Conservation (phyloP, 1,140 invertebrate species). For the Sesamia nonagrioides region DNA sequence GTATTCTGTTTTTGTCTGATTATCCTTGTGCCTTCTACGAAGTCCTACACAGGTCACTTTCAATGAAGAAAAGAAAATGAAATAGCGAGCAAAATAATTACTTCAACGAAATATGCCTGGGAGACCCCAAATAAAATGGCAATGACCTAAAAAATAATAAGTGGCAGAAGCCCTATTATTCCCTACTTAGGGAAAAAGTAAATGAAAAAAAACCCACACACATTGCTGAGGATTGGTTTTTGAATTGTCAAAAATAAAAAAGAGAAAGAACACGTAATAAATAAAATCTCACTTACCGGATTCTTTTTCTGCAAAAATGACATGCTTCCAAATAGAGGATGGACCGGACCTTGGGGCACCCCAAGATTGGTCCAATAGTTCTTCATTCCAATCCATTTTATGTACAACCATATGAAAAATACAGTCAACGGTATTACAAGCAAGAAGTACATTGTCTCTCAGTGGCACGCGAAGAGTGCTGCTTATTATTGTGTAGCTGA, state of each 20-base stretch:
- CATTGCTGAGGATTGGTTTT: too few species aligned
- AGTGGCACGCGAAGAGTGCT: neutral
- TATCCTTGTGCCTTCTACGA: too few species aligned
- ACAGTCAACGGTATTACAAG: neutral
- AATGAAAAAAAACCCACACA: neutral
- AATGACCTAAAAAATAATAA: too few species aligned
- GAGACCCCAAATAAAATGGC: too few species aligned
- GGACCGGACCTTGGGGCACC: conserved; percentile 69
- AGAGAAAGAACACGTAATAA: neutral
- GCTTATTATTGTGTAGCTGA: neutral
- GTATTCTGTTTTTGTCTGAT: too few species aligned
- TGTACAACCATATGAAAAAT: conserved; percentile 36
- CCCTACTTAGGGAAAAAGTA: too few species aligned
- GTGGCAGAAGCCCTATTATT: too few species aligned
- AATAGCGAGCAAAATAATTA: too few species aligned
- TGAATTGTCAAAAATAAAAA: too few species aligned
- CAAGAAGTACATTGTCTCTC: conserved; percentile 32
- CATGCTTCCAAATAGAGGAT: conserved; percentile 75
- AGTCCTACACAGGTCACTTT: too few species aligned
- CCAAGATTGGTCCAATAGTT: conserved; percentile 73
- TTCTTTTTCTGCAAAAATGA: conserved; percentile 70
- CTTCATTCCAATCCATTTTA: conserved; percentile 54
- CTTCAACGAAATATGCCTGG: too few species aligned
- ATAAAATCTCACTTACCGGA: conserved; percentile 58
- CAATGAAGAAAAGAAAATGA: too few species aligned